Percentiles rank a stretch among this genome's conserved stretches.
These are phyloP conservation scores for Chlorodrepanis virens DNA, from an alignment of 2,113 vertebrate species.

Conservation along the genomic window DNA sequence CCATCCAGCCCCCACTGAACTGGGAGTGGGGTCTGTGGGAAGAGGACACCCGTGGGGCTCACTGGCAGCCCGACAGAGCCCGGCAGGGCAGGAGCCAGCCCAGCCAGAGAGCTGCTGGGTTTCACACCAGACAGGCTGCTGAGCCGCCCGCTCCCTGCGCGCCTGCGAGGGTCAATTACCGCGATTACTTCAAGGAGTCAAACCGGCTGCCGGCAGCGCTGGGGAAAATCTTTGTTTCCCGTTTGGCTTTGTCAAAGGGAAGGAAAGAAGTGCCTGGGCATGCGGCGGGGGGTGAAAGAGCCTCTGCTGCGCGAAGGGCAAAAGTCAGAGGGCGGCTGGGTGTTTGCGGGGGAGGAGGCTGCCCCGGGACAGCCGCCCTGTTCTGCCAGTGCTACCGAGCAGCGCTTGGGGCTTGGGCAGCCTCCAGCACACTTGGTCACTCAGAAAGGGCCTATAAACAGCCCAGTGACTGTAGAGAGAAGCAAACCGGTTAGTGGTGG, in stretches of 20 bases:
- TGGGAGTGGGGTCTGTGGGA: fast-evolving
- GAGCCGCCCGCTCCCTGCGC: background rate
- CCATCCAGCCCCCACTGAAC: fast-evolving
- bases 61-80: background rate
- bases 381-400: background rate
- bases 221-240: slow-evolving; percentile 35
- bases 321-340: background rate
- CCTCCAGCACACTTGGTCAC: background rate
- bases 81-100: background rate
- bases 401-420: background rate
- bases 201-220: slow-evolving; percentile 16
- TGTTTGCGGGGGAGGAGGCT: background rate
- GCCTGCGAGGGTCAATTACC: slow-evolving; percentile 63
- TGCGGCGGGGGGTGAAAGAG: background rate
- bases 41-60: background rate
- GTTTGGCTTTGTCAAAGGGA: slow-evolving; percentile 1
- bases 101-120: background rate
- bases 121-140: slow-evolving; percentile 37
- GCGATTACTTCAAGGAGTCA: slow-evolving; percentile 59
- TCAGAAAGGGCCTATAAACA: background rate
- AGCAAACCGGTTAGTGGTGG: background rate
- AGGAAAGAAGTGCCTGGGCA: background rate
- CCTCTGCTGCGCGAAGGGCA: background rate
- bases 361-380: background rate
- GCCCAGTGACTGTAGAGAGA: background rate